phyloP scores from a whole-genome alignment of 2,888 invertebrate species.

The Dynastes maya region DNA sequence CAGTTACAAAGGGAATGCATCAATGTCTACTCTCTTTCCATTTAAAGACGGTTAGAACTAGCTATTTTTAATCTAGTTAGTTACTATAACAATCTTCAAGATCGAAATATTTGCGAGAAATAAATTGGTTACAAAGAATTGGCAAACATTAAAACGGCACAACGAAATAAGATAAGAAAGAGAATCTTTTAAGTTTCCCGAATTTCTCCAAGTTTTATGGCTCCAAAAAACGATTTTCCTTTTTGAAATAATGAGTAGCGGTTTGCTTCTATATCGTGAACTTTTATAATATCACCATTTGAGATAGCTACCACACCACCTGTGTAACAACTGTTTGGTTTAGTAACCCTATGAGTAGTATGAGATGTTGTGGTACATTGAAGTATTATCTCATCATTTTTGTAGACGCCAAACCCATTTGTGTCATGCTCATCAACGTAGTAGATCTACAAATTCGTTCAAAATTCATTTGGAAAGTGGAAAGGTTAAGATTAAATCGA shows the following conservation, averaged over 20 bases:
- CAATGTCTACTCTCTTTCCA: neutral
- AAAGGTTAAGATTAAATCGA: neutral
- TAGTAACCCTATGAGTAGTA: slow-evolving; percentile 71
- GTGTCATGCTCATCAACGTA: slow-evolving; percentile 85
- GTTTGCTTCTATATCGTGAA: slow-evolving; percentile 81
- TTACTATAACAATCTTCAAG: too few relatives aligned
- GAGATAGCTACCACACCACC: slow-evolving; percentile 78
- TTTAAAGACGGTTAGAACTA: too few relatives aligned
- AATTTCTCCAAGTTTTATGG: slow-evolving; percentile 80
- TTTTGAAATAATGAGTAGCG: slow-evolving; percentile 80
- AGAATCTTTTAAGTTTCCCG: slow-evolving; percentile 58
- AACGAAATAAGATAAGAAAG: slow-evolving; percentile 3
- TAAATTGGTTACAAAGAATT: slow-evolving; percentile 34
- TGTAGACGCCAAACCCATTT: slow-evolving; percentile 83
- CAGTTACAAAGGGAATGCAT: neutral
- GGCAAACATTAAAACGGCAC: slow-evolving; percentile 13
- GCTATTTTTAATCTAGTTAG: too few relatives aligned
- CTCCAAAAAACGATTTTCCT: slow-evolving; percentile 88
- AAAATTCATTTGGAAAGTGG: neutral
- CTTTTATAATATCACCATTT: slow-evolving; percentile 78
- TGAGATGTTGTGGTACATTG: slow-evolving; percentile 84
- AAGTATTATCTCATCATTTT: slow-evolving; percentile 77
- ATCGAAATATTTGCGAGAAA: neutral
- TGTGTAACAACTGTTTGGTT: slow-evolving; percentile 84
- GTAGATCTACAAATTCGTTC: slow-evolving; percentile 76